Evolutionary conservation across 2,888 invertebrate species (phyloP).

Genomic region (Acanthosepion esculentum): DNA sequence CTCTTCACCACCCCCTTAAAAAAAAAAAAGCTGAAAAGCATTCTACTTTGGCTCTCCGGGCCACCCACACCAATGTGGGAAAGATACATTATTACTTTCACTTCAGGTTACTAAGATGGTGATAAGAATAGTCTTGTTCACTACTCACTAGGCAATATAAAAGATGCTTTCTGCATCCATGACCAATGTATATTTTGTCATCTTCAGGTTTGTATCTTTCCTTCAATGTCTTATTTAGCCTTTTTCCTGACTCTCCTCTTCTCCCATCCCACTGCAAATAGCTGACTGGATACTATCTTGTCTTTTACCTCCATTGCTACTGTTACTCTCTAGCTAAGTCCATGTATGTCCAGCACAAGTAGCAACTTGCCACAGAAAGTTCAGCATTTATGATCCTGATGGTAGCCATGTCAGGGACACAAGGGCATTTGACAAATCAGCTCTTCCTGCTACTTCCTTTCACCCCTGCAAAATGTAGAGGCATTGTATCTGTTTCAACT

Average conservation of each 20-base stretch:
- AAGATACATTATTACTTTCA: too few species aligned
- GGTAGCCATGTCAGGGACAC: background rate
- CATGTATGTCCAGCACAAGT: background rate
- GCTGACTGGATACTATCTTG: too few species aligned
- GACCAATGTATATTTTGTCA: too few species aligned
- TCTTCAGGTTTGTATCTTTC: background rate
- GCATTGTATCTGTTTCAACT: background rate
- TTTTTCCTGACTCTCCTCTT: background rate
- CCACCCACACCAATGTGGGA: too few species aligned
- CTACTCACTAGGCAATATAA: too few species aligned
- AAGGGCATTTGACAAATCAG: background rate
- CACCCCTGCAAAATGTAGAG: background rate
- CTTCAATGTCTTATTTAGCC: background rate
- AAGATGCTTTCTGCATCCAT: too few species aligned
- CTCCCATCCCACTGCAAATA: background rate
- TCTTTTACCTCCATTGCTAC: too few species aligned
- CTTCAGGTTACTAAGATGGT: too few species aligned
- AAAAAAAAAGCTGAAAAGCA: too few species aligned
- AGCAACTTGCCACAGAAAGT: background rate
- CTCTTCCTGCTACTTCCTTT: background rate
- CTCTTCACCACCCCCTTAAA: too few species aligned
- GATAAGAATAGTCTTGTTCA: too few species aligned
- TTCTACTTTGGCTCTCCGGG: too few species aligned
- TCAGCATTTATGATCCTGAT: background rate
- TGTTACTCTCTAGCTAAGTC: background rate